A percentile compares a stretch with the other conserved stretches of the same genome.
phyloP scores from a whole-genome alignment of 2,888 invertebrate genomes.

The Drosophila meridionalis region DNA sequence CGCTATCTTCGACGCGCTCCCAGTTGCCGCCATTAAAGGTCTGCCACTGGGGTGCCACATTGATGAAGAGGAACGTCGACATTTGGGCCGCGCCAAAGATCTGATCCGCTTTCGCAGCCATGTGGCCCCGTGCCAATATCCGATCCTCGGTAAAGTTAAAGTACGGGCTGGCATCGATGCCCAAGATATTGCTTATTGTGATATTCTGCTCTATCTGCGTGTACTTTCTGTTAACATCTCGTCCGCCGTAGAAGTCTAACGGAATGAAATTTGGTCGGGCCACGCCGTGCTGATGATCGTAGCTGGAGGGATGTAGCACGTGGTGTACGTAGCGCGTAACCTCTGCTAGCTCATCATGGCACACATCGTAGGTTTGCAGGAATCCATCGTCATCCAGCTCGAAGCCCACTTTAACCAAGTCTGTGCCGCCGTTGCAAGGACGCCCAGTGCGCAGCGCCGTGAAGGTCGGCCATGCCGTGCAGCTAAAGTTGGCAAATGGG shows the following conservation, averaged over 20 bases:
- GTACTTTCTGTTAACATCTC: constrained; percentile 81
- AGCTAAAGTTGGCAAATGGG: constrained; percentile 81
- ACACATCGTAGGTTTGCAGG: constrained; percentile 83
- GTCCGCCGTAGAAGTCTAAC: constrained; percentile 81
- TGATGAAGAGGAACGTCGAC: constrained; percentile 86
- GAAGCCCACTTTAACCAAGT: constrained; percentile 84
- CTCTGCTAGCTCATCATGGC: constrained; percentile 83
- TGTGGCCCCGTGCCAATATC: constrained; percentile 85
- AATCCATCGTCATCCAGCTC: constrained; percentile 77
- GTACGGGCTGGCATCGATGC: constrained; percentile 72
- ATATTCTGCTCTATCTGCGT: constrained; percentile 81
- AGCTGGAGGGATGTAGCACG: constrained; percentile 84
- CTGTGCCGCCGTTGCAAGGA: constrained; percentile 79
- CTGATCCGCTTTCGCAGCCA: constrained; percentile 86
- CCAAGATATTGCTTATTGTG: constrained; percentile 83
- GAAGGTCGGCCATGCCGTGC: constrained; percentile 75
- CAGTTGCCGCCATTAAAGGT: constrained; percentile 88
- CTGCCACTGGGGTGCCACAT: constrained; percentile 87
- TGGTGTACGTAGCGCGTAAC: constrained; percentile 84
- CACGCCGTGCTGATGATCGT: constrained; percentile 84
- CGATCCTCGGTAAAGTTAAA: constrained; percentile 70
- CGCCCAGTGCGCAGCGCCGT: constrained; percentile 75
- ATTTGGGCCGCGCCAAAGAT: constrained; percentile 86
- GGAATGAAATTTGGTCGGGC: constrained; percentile 81
- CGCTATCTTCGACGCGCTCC: constrained; percentile 86